Evolutionary conservation across 2,797 vertebrate genomes (phyloP), one percentile per base, ranked within the genome.

Genomic region (Gymnothorax reevesii): DNA sequence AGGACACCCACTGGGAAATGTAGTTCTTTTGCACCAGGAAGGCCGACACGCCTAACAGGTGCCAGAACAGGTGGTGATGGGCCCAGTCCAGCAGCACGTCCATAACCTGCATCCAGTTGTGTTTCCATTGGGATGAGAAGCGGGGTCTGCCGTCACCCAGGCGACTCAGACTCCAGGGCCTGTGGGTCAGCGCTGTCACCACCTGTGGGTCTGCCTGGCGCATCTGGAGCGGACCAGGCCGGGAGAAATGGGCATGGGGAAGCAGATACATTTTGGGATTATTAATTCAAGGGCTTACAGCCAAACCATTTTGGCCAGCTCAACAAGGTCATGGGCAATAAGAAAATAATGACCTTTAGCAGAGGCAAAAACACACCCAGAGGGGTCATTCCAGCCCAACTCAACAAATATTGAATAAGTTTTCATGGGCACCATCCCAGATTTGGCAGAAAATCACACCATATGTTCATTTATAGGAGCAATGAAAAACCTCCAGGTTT

Each of bases 11-110:
- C 99, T 84, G 94, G 33, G 98, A 99, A 87, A 99, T 89, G 71
- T 95, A 97, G 91, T 98, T 96, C 90, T 99, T 99, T 91, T 99
- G 98, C 84, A 98, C 93, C 80, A 99, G 95, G 92, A 99, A 97
- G 71, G 96, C 98, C 0, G 98, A 99, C 87, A 97, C 62, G 1
- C 99, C 99, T 54, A 98, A 99, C 20, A 99, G 86, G 88, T 94
- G 94, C 98, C 99, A 99, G 87, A 99, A 88, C 89, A 99, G 91
- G n/a, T 97, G 96, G 89, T 99, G 97, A 4, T 98, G 94, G 7
- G 96, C 97, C 97, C 97, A 99, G 57, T 99, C 97, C 42, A 99
- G 89, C 60, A 96, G 2, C 0, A 98, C 84, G 85, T 99, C 99
- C 95, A 98, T 8, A 1, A 93, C 17, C 85, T 95, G 91, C 55